Evolutionary conservation across 1,140 invertebrate genomes (phyloP).

Genomic region (Frieseomelitta varia): DNA sequence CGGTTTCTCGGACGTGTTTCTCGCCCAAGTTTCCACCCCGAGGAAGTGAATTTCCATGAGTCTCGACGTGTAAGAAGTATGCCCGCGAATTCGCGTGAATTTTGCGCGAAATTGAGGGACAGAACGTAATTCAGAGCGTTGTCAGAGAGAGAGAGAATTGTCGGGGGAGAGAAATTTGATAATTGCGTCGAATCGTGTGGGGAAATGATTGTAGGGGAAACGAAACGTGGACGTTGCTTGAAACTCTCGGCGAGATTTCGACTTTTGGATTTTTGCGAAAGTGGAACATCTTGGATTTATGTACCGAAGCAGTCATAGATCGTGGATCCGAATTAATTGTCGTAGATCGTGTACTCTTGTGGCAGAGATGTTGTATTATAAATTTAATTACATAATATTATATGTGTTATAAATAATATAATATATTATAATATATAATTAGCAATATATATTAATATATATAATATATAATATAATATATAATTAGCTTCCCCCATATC

Average conservation of each 20-base stretch:
- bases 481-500: too few relatives aligned
- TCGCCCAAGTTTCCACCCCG: constrained; percentile 4
- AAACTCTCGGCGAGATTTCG: background rate
- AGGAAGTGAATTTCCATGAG: constrained; percentile 11
- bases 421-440: too few relatives aligned
- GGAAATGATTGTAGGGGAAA: background rate
- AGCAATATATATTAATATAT: too few relatives aligned
- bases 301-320: too few relatives aligned
- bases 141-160: background rate
- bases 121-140: background rate
- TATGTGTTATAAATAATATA: too few relatives aligned
- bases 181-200: background rate
- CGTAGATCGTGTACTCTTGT: too few relatives aligned
- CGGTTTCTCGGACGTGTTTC: background rate
- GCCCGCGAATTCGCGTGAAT: background rate
- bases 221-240: background rate
- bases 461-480: too few relatives aligned
- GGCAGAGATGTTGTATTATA: too few relatives aligned
- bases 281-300: background rate
- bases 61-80: too few relatives aligned
- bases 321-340: too few relatives aligned
- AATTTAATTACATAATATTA: too few relatives aligned
- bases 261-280: background rate
- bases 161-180: background rate
- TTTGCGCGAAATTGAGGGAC: background rate